Conservation (phyloP, 2,797 vertebrate genomes). For the Darevskia nairensis region DNA sequence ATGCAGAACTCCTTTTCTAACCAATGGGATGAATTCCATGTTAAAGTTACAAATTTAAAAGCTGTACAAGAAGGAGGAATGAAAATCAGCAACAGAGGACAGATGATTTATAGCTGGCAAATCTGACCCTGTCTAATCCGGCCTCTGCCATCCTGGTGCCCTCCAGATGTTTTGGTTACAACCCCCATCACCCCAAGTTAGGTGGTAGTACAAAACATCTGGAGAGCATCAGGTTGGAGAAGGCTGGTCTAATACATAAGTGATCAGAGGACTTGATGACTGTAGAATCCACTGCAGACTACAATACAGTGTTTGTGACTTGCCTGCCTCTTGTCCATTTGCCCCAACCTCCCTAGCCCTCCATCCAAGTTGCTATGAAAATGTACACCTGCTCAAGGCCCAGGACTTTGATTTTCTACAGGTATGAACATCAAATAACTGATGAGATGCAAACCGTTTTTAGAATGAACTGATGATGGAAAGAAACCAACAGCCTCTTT, state of each 20-base stretch:
- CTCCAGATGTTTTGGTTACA: background rate
- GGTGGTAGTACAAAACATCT: background rate
- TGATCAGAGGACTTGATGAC: background rate
- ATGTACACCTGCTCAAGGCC: background rate
- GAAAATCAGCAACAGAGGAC: background rate
- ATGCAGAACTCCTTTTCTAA: constrained; percentile 33
- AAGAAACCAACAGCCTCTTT: too few relatives aligned
- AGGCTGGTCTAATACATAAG: background rate
- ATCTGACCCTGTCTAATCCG: background rate
- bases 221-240: too few relatives aligned
- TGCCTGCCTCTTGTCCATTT: background rate
- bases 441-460: background rate
- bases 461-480: background rate
- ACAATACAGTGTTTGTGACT: background rate
- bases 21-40: constrained; percentile 35
- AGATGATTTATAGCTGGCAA: background rate
- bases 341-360: background rate
- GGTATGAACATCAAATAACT: background rate
- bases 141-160: background rate
- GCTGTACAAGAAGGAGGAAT: background rate
- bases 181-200: too few relatives aligned
- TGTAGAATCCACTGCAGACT: background rate
- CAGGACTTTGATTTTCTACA: background rate
- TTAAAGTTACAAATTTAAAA: constrained; percentile 1
- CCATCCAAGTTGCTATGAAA: background rate